phyloP scores from a whole-genome alignment of 2,113 vertebrate genomes.

The Tricholaema leucomelas region DNA sequence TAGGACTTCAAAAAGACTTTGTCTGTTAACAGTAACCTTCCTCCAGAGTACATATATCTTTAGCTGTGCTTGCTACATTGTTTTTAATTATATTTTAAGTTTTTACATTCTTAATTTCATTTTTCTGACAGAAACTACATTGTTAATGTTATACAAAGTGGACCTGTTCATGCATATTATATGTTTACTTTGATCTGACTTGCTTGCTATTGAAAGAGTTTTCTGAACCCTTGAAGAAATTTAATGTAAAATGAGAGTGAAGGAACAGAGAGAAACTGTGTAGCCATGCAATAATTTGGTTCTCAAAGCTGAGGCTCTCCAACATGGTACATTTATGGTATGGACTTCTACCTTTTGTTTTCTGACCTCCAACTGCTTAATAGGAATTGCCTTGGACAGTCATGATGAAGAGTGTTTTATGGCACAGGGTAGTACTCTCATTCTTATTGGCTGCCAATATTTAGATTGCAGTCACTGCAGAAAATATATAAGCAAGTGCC shows the following conservation, averaged over 20 bases:
- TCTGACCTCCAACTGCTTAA: not conserved
- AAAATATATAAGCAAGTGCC: not conserved
- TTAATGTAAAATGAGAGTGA: not conserved
- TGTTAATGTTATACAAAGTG: conserved; percentile 28
- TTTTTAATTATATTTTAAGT: not conserved
- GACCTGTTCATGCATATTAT: conserved; percentile 1
- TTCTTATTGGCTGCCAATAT: not conserved
- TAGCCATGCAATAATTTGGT: not conserved
- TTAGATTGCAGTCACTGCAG: conserved; percentile 4
- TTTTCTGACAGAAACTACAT: conserved; percentile 33
- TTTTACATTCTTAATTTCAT: conserved; percentile 16
- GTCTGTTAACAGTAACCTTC: not conserved
- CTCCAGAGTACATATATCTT: not conserved
- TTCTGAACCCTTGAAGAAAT: not conserved
- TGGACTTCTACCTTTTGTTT: not conserved
- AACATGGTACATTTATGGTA: not conserved
- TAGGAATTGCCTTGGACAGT: not conserved
- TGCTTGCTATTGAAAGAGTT: conserved; percentile 13
- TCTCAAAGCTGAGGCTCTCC: not conserved
- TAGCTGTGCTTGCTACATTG: not conserved
- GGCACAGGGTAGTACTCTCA: not conserved
- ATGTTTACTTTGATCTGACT: conserved; percentile 19
- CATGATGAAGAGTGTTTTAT: not conserved
- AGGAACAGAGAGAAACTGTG: not conserved
- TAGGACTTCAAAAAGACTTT: not conserved